These are phyloP conservation scores for Onychomys torridus DNA, from an alignment of 2,797 vertebrate genomes.

Conservation along the genomic window DNA sequence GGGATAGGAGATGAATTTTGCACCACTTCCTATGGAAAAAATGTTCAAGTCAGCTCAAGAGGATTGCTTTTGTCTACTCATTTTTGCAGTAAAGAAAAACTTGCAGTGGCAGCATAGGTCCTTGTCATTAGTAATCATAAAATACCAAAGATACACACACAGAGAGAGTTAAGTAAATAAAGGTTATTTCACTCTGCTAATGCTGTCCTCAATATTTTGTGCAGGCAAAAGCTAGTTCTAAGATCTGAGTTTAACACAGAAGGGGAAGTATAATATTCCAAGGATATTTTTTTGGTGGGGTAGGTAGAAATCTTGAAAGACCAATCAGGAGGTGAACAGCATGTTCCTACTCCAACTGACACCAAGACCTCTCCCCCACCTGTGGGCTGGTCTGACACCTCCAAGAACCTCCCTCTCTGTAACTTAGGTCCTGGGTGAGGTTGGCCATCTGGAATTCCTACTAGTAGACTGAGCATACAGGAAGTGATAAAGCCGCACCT, in stretches of 20 bases:
- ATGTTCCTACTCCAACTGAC: neutral
- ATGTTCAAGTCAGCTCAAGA: neutral
- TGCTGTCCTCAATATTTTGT: neutral
- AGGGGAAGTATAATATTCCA: neutral
- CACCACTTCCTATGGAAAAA: neutral
- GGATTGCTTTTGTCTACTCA: neutral
- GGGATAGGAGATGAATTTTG: neutral
- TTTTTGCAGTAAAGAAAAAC: neutral
- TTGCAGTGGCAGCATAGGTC: neutral
- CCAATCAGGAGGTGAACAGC: neutral
- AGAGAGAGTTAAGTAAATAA: neutral
- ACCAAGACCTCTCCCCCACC: neutral
- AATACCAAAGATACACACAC: neutral
- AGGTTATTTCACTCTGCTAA: neutral
- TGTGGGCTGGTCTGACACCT: accelerated
- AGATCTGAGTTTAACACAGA: neutral
- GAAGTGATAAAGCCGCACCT: neutral
- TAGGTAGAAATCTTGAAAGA: neutral
- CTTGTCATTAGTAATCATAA: neutral
- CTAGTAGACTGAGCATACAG: neutral
- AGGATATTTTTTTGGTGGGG: neutral
- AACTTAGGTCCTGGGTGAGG: neutral
- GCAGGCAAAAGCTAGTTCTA: neutral
- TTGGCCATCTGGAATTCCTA: neutral
- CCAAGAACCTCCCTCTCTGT: neutral